Evolutionary conservation across 2,888 invertebrate species (phyloP).

Genomic region (Sycophila texana): DNA sequence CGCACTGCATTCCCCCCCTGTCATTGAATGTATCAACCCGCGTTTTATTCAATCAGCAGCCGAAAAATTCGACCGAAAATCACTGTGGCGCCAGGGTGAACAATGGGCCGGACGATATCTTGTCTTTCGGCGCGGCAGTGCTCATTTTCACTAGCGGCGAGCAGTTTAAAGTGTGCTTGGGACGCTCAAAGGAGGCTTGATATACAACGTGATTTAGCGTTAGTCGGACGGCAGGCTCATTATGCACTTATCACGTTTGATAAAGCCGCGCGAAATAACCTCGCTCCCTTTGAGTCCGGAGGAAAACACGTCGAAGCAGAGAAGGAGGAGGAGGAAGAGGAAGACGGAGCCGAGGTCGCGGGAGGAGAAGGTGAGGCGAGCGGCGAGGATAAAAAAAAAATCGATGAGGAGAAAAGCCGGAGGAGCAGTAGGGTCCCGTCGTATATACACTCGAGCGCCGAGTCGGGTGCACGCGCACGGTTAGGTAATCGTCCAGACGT

Average conservation of each 20-base stretch:
- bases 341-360: slow-evolving; percentile 2
- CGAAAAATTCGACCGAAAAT: not conserved
- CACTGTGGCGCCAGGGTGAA: not conserved
- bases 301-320: slow-evolving; percentile 23
- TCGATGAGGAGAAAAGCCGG: not conserved
- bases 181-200: not conserved
- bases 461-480: slow-evolving; percentile 57
- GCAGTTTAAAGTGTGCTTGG: too few species aligned
- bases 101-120: not conserved
- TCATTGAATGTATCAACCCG: not conserved
- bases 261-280: slow-evolving; percentile 30
- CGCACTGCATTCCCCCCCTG: not conserved
- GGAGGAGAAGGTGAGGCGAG: not conserved
- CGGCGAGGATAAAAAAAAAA: not conserved
- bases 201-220: slow-evolving; percentile 35
- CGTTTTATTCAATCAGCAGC: not conserved
- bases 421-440: slow-evolving; percentile 37
- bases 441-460: slow-evolving; percentile 47
- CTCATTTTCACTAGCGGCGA: too few species aligned
- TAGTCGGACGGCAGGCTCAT: slow-evolving; percentile 15
- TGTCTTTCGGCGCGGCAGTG: too few species aligned
- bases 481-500: slow-evolving; percentile 69
- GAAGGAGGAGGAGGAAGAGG: slow-evolving; percentile 17
- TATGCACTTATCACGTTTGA: slow-evolving; percentile 48
- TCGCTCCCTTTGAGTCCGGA: slow-evolving; percentile 22